phyloP scores from a whole-genome alignment of 53 echinoderm and acorn worm species.

The Holothuria scabra region DNA sequence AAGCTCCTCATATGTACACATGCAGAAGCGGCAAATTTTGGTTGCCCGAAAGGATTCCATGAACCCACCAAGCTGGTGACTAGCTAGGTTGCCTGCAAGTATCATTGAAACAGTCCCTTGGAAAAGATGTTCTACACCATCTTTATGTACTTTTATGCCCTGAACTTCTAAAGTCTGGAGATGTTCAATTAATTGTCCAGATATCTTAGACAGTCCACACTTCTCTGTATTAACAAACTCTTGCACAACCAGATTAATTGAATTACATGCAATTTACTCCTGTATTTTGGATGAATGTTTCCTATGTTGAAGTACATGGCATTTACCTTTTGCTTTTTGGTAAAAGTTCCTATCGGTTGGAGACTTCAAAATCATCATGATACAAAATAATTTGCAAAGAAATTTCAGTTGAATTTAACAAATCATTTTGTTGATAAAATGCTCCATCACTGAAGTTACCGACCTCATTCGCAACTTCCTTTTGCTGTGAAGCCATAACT shows the following conservation, averaged over 20 bases:
- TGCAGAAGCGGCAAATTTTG: slow-evolving; percentile 1
- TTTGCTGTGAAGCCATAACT: no score
- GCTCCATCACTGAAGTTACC: no score
- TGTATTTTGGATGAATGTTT: slow-evolving; percentile 54
- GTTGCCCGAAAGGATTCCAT: slow-evolving; percentile 29
- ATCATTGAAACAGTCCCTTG: slow-evolving; percentile 11
- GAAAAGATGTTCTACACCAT: neutral
- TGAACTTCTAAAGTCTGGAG: slow-evolving; percentile 10
- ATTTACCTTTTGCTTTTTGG: slow-evolving; percentile 54
- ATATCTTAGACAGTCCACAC: slow-evolving; percentile 1
- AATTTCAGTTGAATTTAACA: no score
- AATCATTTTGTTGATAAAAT: no score
- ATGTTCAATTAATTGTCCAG: neutral
- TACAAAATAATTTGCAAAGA: slow-evolving; percentile 46
- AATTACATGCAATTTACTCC: slow-evolving; percentile 32
- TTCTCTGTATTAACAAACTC: slow-evolving; percentile 2
- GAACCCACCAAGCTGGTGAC: slow-evolving; percentile 15
- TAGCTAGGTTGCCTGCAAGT: slow-evolving; percentile 8
- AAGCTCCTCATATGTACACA: neutral
- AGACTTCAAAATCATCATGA: slow-evolving; percentile 59
- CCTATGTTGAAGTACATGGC: slow-evolving; percentile 56
- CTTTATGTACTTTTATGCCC: slow-evolving; percentile 13
- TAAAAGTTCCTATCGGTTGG: slow-evolving; percentile 54
- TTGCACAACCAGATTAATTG: slow-evolving; percentile 12
- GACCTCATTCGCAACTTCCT: no score